Evolutionary conservation across 2,888 invertebrate species (phyloP), one percentile per base, ranked within the genome.

Genomic region (Eutolmus rufibarbis): DNA sequence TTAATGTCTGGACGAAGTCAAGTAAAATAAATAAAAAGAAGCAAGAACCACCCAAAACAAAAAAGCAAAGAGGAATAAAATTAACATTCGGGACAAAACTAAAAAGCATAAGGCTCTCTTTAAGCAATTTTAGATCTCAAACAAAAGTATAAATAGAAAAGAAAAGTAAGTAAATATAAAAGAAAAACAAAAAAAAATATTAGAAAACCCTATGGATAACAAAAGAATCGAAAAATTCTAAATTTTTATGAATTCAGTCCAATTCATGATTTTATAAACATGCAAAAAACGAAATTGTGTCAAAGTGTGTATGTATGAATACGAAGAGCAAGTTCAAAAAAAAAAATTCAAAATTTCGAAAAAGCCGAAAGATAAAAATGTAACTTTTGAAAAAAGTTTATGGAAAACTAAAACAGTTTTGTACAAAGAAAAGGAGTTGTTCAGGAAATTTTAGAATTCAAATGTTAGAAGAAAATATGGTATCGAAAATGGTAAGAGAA

Each of bases 251-350:
- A 82, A 82, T 19, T 82, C 66, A 56, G 34, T 14, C 40, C 82
- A 56, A 57, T 82, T 82, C 5, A 82, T 57, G 56, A 82, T 82
- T 82, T 82, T 56, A 82, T 46, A 82, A 34, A 23, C 28, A 23
- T 51, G 14, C 43, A 85, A 74, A 43, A 43, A 23, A 43, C 46
- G 16, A 46, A 46, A 79, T 40, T 46, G 34, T 46, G 43, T 46
- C 28, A 74, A 84, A 85, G 74, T 85, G 74, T 74, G 85, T 85
- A 74, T 74, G 85, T 85, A 74, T 74, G 16, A 82, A 82, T 57
- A 79, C 79, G 79, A 79, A 51, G 37, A 40, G 7, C 43, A 57
- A 56, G 57, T 82, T 82, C 78, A 78, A 78, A 78, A 34, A 78
- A 78, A 78, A 34, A 56, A 37, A 34, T 82, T 82, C 78, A 78